Evolutionary conservation across 2,888 invertebrate genomes (phyloP), one percentile per base, ranked within the genome.

Genomic region (Elgonia sp.): DNA sequence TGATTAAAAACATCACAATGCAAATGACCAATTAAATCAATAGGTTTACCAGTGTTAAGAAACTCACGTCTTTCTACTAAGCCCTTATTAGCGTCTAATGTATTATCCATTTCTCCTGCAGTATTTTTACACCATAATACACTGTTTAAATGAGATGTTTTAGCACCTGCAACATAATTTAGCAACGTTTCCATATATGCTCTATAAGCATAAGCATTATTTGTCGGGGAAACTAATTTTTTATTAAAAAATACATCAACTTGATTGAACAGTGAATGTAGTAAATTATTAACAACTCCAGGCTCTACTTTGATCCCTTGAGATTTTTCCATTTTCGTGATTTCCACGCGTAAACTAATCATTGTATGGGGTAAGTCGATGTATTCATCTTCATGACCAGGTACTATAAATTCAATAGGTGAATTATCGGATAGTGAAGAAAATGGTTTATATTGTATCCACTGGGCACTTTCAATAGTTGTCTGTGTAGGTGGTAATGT

Each of bases 211-310:
- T 91, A 92, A 8, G 90, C 87, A 57, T 91, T 91, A 60, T 89
- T 91, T 20, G 89, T 83, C 0, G 91, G 88, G 0, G 90, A 91
- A 12, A 92, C 86, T 4, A 91, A 55, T 84, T 92, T 92, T 69
- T 91, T 89, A 77, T 92, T 92, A n/a, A 92, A 86, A 77, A 87
- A 90, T 39, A 92, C 82, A 72, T 91, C 90, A 0, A 91, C 85
- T 70, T 92, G 91, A 69, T 88, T 89, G 63, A 92, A 92, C 4
- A 91, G 12, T 3, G 81, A 81, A 21, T 81, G 62, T n/a, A 81
- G n/a, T 42, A 81, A n/a, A 37, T 81, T 81, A 10, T 72, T 81
- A 37, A 53, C 63, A 37, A 69, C 46, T 8, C 72, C 63, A 5
- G 55, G 10, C 20, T 14, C 16, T 9, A 14, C 57, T 6, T 57